These are phyloP conservation scores for Octomys mimax DNA, from an alignment of 2,797 vertebrate genomes.

Conservation along the genomic window DNA sequence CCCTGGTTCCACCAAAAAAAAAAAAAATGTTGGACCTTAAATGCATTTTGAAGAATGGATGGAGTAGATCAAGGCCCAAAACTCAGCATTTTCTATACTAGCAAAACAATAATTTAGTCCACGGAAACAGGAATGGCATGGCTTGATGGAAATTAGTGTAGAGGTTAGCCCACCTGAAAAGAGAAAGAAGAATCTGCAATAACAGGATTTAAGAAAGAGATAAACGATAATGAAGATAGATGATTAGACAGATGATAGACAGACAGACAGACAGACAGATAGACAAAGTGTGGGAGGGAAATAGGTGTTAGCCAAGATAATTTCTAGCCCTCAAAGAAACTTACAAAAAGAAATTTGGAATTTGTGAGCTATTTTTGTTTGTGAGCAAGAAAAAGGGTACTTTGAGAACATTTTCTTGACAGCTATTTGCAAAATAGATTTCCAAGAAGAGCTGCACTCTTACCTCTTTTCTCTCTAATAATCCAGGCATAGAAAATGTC, in stretches of 20 bases:
- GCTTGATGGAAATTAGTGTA: background rate
- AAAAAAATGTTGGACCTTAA: background rate
- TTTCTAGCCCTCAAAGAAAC: background rate
- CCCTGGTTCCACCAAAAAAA: too few relatives aligned
- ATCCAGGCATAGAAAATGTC: background rate
- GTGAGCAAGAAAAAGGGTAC: background rate
- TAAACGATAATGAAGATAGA: background rate
- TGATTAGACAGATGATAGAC: background rate
- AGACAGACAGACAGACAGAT: background rate
- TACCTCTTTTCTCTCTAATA: background rate
- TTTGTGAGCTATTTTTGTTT: slow-evolving; percentile 5
- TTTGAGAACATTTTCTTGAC: background rate
- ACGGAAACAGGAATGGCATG: background rate
- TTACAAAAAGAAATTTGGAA: background rate
- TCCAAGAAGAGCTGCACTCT: background rate
- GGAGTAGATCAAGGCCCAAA: slow-evolving; percentile 32
- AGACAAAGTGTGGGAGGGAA: background rate
- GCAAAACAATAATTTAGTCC: background rate
- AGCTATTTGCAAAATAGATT: background rate
- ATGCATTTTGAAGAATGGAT: background rate
- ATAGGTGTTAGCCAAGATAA: background rate
- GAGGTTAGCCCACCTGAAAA: background rate
- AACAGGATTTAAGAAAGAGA: background rate
- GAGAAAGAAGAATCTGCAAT: background rate
- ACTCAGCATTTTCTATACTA: background rate